Base-by-base conservation (phyloP, 2,797 vertebrate genomes). In the Phyllotis vaccarum region DNA sequence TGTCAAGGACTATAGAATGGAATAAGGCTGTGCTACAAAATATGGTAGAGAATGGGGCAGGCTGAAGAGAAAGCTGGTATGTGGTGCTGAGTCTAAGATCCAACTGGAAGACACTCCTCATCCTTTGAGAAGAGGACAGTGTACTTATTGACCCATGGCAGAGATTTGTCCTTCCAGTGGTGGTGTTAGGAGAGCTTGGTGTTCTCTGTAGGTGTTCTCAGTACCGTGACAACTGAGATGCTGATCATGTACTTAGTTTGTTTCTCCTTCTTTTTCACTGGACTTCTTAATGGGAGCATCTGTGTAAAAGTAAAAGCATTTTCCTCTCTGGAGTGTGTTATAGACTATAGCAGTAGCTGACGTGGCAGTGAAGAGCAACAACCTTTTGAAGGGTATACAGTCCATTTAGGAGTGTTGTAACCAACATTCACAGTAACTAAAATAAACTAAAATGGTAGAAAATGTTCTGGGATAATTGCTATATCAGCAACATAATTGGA, bases 391-490 rank as follows among this genome's bases (percentile, higher is more conserved):
- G 92, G 43, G 27, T 58, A 52, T 24, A 37, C 24, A 81, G 52
- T 89, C 13, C 56, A 13, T 79, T 68, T 95, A 89, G n/a, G 27
- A n/a, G 49, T 74, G 13, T 46, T 70, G 27, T 60, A 64, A 70
- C 22, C 37, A 91, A 37, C 12, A 58, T 75, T 95, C 86, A 80
- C 78, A 91, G 76, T 31, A 70, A 89, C 68, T 54, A 19, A 83
- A 92, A 89, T 43, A 22, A 37, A 93, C 56, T 91, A 49, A 56
- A 85, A 93, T 68, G 27, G 8, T 58, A 83, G 54, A 95, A 96
- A 92, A 54, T 80, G 37, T 10, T 82, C 24, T 21, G 24, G 17
- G 17, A 29, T 74, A 86, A 79, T 58, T 79, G 13, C 43, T 75
- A n/a, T 34, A 87, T 88, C 27, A 66, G 13, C 75, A 29, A 62